Evolutionary conservation across 2,113 vertebrate species (phyloP), one percentile per base, ranked within the genome.

Genomic region (Tinamus guttatus): DNA sequence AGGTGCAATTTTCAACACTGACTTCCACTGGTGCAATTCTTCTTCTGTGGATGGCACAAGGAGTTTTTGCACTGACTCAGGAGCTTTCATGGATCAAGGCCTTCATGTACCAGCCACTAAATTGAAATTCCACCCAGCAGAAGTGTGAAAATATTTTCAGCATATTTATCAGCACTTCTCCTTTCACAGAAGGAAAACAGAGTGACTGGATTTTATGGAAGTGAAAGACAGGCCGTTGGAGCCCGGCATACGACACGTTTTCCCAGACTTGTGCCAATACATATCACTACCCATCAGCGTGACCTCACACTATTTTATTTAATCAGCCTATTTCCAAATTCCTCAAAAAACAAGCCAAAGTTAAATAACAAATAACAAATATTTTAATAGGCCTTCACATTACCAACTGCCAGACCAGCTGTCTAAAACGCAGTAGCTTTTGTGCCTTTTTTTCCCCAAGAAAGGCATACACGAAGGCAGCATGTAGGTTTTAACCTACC

Each of bases 281-380:
- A 24, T 51, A 28, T 97, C 93, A 93, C 73, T 91, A 73, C 64
- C 47, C 45, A 65, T 51, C 54, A 0, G 1, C 18, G 65, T 0
- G 4, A 71, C 75, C 93, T 91, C 79, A 10, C 3, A 1, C 7
- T 28, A 16, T 47, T 81, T 86, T 83, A 78, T 94, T 95, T 67
- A 45, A 90, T 36, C 91, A 90, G 76, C 36, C 83, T 38, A 60
- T 34, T 85, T 60, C 93, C 93, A 93, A 94, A 90, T 43, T 4
- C 85, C 54, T 63, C 0, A 0, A 40, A 24, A 83, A 83, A 81
- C 52, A 81, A 87, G 89, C 32, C 32, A 22, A 94, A 95, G 92
- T 94, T 90, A 96, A 96, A 93, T 94, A 95, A 94, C 87, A 97
- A 94, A 95, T 11, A 93, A 91, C 93, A 95, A 95, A 97, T 96